A percentile compares a stretch with the other conserved stretches of the same genome.
Evolutionary conservation across 2,888 invertebrate species (phyloP).

Genomic region (Pollenia griseotomentosa): DNA sequence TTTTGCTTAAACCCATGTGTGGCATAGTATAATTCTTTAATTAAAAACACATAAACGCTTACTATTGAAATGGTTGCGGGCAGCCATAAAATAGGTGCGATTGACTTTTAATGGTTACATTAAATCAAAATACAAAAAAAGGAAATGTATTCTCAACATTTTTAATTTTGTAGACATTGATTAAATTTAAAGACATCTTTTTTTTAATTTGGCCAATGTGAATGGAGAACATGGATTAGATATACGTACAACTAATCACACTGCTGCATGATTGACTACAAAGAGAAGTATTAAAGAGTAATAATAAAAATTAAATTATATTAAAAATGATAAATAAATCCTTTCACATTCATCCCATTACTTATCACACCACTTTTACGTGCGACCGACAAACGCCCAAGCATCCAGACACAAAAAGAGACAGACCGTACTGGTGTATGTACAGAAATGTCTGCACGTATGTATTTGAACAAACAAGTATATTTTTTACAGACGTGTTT

Average conservation of each 20-base stretch:
- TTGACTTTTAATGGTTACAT: too few relatives aligned
- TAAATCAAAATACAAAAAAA: too few relatives aligned
- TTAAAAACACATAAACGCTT: too few relatives aligned
- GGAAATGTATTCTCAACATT: neutral
- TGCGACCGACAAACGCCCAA: neutral
- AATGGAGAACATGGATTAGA: slow-evolving; percentile 4
- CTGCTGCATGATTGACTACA: slow-evolving; percentile 15
- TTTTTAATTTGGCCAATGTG: neutral
- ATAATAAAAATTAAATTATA: slow-evolving; percentile 46
- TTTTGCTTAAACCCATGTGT: too few relatives aligned
- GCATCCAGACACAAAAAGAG: neutral
- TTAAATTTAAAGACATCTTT: slow-evolving; percentile 7
- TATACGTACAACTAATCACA: slow-evolving; percentile 18
- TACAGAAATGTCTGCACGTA: neutral
- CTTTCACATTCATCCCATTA: slow-evolving; percentile 37
- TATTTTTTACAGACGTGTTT: slow-evolving; percentile 64
- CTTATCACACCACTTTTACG: neutral
- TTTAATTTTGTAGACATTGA: slow-evolving; percentile 1
- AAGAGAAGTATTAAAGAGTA: neutral
- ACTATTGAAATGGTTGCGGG: too few relatives aligned
- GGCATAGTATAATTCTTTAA: too few relatives aligned
- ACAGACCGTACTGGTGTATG: neutral
- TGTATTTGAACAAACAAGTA: neutral
- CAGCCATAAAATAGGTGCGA: too few relatives aligned
- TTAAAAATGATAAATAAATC: slow-evolving; percentile 42